Evolutionary conservation across 2,888 invertebrate genomes (phyloP), one percentile per base, ranked within the genome.

Genomic region (Biston betularia): DNA sequence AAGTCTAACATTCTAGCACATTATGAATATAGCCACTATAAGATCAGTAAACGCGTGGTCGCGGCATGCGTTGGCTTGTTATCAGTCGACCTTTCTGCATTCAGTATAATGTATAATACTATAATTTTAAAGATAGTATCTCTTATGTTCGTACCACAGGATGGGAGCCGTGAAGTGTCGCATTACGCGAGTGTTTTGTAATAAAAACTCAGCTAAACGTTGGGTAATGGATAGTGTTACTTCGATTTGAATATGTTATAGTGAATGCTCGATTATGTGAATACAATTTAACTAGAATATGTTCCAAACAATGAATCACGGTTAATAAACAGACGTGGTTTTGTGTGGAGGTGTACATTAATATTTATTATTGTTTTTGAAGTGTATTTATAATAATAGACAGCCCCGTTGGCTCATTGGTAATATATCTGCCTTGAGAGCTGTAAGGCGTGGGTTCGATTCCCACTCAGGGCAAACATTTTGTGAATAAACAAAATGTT

Each of bases 21-120:
- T 65, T 65, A 72, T 65, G 68, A 68, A 78, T 72, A 58, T 60
- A 59, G 50, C 12, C 50, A n/a, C 6, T 15, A 48, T 75, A 73
- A 72, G 72, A 78, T 77, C 73, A 82, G 79, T 78, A 71, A 71
- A 77, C 73, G 79, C 80, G 83, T 79, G 77, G 73, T 72, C 72
- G 79, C 73, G 77, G 78, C 79, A 79, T 85, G 86, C 82, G 85
- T 77, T 72, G 72, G 69, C 79, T 79, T 81, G 83, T 91, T 92
- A 91, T 91, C 91, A 86, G 77, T 79, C 89, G 87, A 84, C 86
- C 89, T 87, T 85, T 75, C 69, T 73, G 77, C 77, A 78, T 74
- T n/a, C 34, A 50, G 6, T 54, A n/a, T 42, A 54, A 42, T 15
- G 53, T 40, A 42, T 65, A 64, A 44, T 68, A 70, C 71, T 57